A percentile compares a stretch with the other conserved stretches of the same genome.
phyloP scores from a whole-genome alignment of 2,113 vertebrate species.

The Strix uralensis region DNA sequence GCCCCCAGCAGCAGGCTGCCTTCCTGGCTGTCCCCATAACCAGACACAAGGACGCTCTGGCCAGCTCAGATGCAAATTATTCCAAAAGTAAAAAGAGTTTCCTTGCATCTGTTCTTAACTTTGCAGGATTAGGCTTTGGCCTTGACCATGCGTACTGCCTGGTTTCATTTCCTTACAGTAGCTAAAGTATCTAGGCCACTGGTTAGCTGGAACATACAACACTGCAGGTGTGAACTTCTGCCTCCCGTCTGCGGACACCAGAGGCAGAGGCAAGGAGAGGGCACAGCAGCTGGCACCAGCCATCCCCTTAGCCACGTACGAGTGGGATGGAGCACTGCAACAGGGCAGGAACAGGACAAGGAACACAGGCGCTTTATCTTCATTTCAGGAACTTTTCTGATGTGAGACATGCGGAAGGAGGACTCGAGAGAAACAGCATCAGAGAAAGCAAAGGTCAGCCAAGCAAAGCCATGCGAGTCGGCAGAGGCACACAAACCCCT shows the following conservation, averaged over 20 bases:
- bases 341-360: not conserved
- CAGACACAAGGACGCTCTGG: not conserved
- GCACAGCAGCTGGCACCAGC: not conserved
- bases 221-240: not conserved
- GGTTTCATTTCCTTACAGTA: not conserved
- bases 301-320: fast-evolving
- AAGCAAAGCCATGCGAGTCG: fast-evolving
- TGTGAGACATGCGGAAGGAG: not conserved
- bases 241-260: not conserved
- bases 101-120: not conserved
- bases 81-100: not conserved
- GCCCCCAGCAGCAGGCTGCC: not conserved
- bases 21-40: not conserved
- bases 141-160: not conserved
- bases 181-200: not conserved
- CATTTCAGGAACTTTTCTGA: not conserved
- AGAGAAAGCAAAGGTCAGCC: not conserved
- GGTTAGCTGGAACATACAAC: not conserved
- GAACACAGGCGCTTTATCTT: fast-evolving
- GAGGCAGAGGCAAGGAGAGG: not conserved
- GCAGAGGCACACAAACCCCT: not conserved
- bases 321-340: not conserved
- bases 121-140: not conserved
- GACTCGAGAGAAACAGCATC: not conserved
- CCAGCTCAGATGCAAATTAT: not conserved